Evolutionary conservation across 2,888 invertebrate genomes (phyloP).

Genomic region (Dryobota labecula): DNA sequence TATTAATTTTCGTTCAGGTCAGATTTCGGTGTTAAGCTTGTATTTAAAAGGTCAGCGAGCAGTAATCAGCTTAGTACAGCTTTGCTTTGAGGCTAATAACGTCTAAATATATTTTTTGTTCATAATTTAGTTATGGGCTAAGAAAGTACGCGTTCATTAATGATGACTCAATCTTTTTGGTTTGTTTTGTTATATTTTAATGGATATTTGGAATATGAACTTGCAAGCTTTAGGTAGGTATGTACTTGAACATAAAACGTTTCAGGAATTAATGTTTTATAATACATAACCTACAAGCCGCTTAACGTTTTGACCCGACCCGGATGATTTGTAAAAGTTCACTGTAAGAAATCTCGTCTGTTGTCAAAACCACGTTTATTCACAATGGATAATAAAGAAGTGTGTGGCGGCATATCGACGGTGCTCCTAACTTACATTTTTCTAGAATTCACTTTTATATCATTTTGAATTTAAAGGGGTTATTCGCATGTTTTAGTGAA

Average conservation of each 20-base stretch:
- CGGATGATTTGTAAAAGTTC: not conserved
- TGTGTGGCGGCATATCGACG: too few relatives aligned
- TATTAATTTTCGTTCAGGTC: slow-evolving; percentile 74
- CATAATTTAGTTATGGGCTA: slow-evolving; percentile 60
- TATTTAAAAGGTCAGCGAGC: slow-evolving; percentile 76
- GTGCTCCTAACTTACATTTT: too few relatives aligned
- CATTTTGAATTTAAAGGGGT: too few relatives aligned
- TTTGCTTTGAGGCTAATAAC: slow-evolving; percentile 65
- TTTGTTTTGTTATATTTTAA: slow-evolving; percentile 24
- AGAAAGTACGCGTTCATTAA: slow-evolving; percentile 52
- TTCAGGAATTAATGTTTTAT: slow-evolving; percentile 1
- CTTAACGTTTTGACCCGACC: not conserved
- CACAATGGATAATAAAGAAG: not conserved
- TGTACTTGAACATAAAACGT: not conserved
- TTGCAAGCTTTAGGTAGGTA: not conserved
- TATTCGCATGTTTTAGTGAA: too few relatives aligned
- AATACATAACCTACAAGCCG: slow-evolving; percentile 22
- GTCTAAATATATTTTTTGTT: slow-evolving; percentile 61
- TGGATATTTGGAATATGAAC: slow-evolving; percentile 2
- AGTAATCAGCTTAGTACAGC: slow-evolving; percentile 77
- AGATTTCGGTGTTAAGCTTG: slow-evolving; percentile 73
- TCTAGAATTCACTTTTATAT: too few relatives aligned
- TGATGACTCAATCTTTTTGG: slow-evolving; percentile 43
- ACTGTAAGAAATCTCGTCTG: not conserved
- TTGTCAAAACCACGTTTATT: not conserved